Percentiles rank a stretch among this genome's conserved stretches.
Evolutionary conservation across 1,140 invertebrate genomes (phyloP).

Genomic region (Araneus ventricosus): DNA sequence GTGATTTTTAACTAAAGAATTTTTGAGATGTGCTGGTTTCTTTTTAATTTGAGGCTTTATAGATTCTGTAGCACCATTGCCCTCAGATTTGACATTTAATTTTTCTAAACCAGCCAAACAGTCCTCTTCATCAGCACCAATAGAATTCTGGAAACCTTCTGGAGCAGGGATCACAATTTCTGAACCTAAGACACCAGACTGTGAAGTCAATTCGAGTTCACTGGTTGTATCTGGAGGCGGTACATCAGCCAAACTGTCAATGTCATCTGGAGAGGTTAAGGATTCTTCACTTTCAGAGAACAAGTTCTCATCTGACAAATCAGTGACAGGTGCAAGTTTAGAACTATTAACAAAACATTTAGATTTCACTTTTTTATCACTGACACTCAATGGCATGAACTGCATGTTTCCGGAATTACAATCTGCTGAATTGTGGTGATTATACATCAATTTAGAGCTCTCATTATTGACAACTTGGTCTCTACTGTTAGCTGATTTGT

Average conservation of each 20-base stretch:
- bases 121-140: slow-evolving; percentile 79
- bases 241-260: slow-evolving; percentile 52
- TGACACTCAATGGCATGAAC: slow-evolving; percentile 3
- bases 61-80: slow-evolving; percentile 48
- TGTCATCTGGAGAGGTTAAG: slow-evolving; percentile 56
- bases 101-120: slow-evolving; percentile 42
- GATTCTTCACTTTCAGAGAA: slow-evolving; percentile 71
- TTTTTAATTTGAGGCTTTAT: slow-evolving; percentile 53
- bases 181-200: slow-evolving; percentile 52
- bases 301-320: slow-evolving; percentile 67
- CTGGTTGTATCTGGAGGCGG: slow-evolving; percentile 43
- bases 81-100: slow-evolving; percentile 52
- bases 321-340: slow-evolving; percentile 67
- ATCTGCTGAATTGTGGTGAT: slow-evolving; percentile 57
- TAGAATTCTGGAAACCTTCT: slow-evolving; percentile 74
- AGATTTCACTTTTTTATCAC: slow-evolving; percentile 59
- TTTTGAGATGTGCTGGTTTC: slow-evolving; percentile 41
- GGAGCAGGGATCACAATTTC: slow-evolving; percentile 71
- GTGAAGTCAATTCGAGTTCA: slow-evolving; percentile 65
- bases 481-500: slow-evolving; percentile 17
- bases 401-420: slow-evolving; percentile 16
- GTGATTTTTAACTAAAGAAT: slow-evolving; percentile 34
- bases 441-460: slow-evolving; percentile 50
- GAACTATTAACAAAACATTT: slow-evolving; percentile 38
- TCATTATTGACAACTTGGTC: slow-evolving; percentile 12